Evolutionary conservation across 2,888 invertebrate genomes (phyloP), one percentile per base, ranked within the genome.

Genomic region (Arenicola marina): DNA sequence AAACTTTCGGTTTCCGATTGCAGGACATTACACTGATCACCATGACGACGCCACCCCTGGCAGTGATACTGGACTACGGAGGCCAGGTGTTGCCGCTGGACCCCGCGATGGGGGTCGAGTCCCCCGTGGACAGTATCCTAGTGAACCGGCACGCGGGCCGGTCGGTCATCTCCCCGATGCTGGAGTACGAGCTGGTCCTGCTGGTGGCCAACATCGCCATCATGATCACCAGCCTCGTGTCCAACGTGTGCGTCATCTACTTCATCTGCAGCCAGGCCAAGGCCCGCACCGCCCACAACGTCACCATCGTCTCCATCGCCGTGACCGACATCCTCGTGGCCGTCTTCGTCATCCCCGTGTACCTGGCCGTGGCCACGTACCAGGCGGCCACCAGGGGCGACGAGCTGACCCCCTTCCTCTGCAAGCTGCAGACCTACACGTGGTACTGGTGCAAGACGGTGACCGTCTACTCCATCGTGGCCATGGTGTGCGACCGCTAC

Each of bases 401-500:
- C 26, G n/a, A 29, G 7, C 18, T 46, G 7, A 43, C 60, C 0
- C 61, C 58, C 0, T 59, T 63, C 48, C 51, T 68, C 28, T 68
- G 68, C 44, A 68, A 67, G 51, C 51, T 68, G 32, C 43, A 59
- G 34, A 29, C 28, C 1, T 67, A 68, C 38, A 24, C 62, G 1
- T 55, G 56, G 11, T 63, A 56, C 32, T 68, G 68, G 68, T 56
- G 53, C 32, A 63, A 58, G 48, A 64, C 68, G 1, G 66, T 62
- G 34, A 56, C 51, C 15, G 46, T 67, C 15, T 68, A 68, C 32
- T 64, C 68, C 18, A 59, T 57, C 21, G 26, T 67, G 15, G 68
- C 67, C 21, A 59, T 68, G 62, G 51, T 62, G 26, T 21, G 58
- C 33, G 61, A 63, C 28, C 38, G 65, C 21, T 68, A 64, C 54